Evolutionary conservation across 92 coral and sea anemone species (phyloP), one percentile per base, ranked within the genome.

Genomic region (Heliopora coerulea): DNA sequence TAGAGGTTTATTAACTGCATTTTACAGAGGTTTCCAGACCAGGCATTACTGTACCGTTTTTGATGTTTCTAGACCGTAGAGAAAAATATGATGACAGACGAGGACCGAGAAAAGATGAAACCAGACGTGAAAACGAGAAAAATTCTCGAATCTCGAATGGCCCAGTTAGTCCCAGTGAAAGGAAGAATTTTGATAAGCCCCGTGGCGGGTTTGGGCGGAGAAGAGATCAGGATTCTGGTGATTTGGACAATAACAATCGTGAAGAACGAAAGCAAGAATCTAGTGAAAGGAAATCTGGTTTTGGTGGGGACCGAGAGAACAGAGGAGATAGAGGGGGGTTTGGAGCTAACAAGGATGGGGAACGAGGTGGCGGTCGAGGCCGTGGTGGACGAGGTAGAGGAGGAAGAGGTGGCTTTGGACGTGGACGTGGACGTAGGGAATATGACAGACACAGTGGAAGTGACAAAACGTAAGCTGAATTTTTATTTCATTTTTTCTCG

Each of bases 381-480:
- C 88, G 91, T 2, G 78, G 86, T 73, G 80, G 83, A 52, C 68
- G 86, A 27, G 93, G 97, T 10, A 79, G 86, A 17, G 88, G 97
- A 13, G 88, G 97, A 13, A 91, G 97, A 2, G 90, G 91, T 0
- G 80, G 83, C 50, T 83, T 82, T 62, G 89, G 89, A 20, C 67
- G 88, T 24, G 86, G 84, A 48, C 90, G 96, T 11, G 84, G 98
- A 56, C 87, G 91, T 78, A 80, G 98, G 42, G 98, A 93, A 34
- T 93, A 84, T 78, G 98, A 93, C 69, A 83, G 98, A 82, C 84
- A 96, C 91, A 93, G 96, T 52, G 98, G 98, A 49, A 89, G 96
- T 56, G 96, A 93, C 67, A 81, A 90, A 77, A 59, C 98, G 96
- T 93, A 88, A 92, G 97, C 87, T 46, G 7, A 6, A 15, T 8